These are phyloP conservation scores for Rhea pennata DNA, from an alignment of 2,113 vertebrate genomes.

Conservation along the genomic window DNA sequence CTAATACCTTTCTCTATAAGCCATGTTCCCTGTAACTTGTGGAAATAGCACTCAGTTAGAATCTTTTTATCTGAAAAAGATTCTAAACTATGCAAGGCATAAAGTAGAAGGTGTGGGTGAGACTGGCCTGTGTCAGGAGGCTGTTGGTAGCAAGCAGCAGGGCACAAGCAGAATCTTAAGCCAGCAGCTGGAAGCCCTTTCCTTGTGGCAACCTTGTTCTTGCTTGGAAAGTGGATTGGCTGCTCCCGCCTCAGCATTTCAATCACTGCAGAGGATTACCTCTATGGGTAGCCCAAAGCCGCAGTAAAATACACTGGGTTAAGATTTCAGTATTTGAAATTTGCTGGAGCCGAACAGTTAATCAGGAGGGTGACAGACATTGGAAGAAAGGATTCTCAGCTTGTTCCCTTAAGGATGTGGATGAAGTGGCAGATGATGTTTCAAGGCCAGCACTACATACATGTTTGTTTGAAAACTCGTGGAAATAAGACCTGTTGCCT, in stretches of 20 bases:
- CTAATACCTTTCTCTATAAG: neutral
- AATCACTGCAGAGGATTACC: neutral
- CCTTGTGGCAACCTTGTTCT: neutral
- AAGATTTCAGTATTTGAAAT: neutral
- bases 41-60: neutral
- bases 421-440: neutral
- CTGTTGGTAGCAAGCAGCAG: neutral
- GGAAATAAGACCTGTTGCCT: neutral
- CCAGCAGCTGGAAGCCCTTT: neutral
- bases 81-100: neutral
- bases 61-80: neutral
- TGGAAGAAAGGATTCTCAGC: accelerated
- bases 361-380: neutral
- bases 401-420: neutral
- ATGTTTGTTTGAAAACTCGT: neutral
- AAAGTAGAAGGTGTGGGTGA: neutral
- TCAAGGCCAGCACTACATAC: neutral
- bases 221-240: neutral
- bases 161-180: neutral
- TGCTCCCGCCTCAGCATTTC: neutral
- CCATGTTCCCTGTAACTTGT: neutral
- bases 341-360: neutral
- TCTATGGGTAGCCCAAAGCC: neutral
- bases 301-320: neutral
- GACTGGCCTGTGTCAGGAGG: neutral